Evolutionary conservation across 2,113 vertebrate genomes (phyloP), one percentile per base, ranked within the genome.

Genomic region (Neomonachus schauinslandi): DNA sequence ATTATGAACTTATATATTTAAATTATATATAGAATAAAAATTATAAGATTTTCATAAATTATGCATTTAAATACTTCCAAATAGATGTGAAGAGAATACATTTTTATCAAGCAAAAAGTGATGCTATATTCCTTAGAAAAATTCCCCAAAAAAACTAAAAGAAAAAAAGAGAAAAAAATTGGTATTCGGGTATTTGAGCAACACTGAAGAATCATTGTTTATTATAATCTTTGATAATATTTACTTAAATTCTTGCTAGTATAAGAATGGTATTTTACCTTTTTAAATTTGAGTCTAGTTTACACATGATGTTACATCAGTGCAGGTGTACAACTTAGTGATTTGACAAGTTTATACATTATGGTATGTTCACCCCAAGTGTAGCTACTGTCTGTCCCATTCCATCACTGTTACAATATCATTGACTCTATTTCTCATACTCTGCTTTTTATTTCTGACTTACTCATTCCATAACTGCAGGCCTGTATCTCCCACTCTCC

Each of bases 171-270:
- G 24, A n/a, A 85, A 83, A 71, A 91, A 89, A 77, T 26, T 28
- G 46, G 15, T 7, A 67, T 92, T 95, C 51, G 92, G 26, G 39
- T 87, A 67, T 67, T 92, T 93, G 59, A 83, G 31, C 1, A 67
- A 74, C 89, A 72, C 61, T 85, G 57, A 97, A 92, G 42, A 87
- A 87, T 71, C 10, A 61, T 28, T 91, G 9, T 77, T 95, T 84
- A 61, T 88, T 86, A 55, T 46, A 86, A 21, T 57, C 19, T 71
- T 95, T 83, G 53, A 97, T 67, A 71, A 67, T 77, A 63, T 67
- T 80, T 89, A 80, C 71, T 92, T 76, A 96, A 94, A 93, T 36
- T 91, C 9, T 80, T 85, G 51, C 51, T 94, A 57, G 26, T 86
- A 79, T 92, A 94, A 81, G 26, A 93, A 94, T 82, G 5, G 24